These are phyloP conservation scores for Punctoribates punctum DNA, from an alignment of 2,888 invertebrate species.

Conservation along the genomic window DNA sequence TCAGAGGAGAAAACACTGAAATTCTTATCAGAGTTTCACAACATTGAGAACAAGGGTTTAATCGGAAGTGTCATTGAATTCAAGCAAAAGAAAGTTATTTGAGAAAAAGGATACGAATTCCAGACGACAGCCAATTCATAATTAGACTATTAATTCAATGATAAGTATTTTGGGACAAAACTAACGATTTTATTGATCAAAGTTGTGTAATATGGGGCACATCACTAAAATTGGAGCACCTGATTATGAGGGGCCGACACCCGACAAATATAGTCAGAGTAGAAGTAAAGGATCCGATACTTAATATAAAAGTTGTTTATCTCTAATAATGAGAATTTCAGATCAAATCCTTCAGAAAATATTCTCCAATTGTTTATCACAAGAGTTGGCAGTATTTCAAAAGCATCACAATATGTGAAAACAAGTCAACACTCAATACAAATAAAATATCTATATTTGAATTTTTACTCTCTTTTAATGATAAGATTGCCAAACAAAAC, in stretches of 20 bases:
- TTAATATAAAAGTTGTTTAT: background rate
- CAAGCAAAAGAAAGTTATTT: too few relatives aligned
- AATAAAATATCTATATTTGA: too few relatives aligned
- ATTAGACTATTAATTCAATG: too few relatives aligned
- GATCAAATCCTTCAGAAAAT: background rate
- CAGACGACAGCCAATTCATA: too few relatives aligned
- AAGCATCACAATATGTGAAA: background rate
- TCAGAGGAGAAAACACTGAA: too few relatives aligned
- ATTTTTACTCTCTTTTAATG: too few relatives aligned
- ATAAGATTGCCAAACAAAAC: too few relatives aligned
- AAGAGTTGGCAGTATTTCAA: background rate
- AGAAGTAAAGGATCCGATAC: background rate
- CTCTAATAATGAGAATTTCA: background rate
- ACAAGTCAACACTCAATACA: too few relatives aligned
- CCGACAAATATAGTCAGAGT: background rate
- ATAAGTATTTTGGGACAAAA: background rate
- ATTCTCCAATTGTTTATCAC: background rate
- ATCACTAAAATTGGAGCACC: background rate
- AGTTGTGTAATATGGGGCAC: background rate
- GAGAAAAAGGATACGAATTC: too few relatives aligned
- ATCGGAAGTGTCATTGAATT: too few relatives aligned
- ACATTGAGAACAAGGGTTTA: too few relatives aligned
- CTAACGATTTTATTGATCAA: background rate
- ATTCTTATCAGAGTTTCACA: too few relatives aligned
- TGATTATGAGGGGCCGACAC: background rate